Evolutionary conservation across 2,797 vertebrate genomes (phyloP).

Genomic region (Myiotriccus ornatus): DNA sequence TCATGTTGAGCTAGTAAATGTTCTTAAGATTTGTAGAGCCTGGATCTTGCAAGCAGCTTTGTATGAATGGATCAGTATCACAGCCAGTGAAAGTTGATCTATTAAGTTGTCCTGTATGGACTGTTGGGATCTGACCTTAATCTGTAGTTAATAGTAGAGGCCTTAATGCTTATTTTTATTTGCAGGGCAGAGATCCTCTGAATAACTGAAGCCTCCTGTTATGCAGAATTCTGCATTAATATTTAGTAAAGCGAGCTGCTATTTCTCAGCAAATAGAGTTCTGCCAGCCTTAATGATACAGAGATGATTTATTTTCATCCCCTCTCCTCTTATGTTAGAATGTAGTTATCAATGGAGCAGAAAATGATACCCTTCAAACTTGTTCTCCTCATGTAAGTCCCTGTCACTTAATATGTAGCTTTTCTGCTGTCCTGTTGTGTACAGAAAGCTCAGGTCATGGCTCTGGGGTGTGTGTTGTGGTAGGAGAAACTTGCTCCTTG

Average conservation of each 20-base stretch:
- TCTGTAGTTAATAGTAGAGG: conserved; percentile 20
- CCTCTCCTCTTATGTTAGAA: background rate
- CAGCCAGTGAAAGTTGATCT: rapidly evolving
- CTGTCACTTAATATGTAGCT: background rate
- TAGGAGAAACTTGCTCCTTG: background rate
- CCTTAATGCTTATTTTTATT: conserved; percentile 28
- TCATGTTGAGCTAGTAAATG: conserved; percentile 12
- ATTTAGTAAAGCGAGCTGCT: background rate
- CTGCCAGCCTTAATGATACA: background rate
- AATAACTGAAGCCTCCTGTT: background rate
- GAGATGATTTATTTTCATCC: background rate
- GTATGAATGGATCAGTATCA: background rate
- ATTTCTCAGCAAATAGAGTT: background rate
- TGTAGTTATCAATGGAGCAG: background rate
- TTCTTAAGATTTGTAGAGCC: background rate
- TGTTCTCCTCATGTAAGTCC: background rate
- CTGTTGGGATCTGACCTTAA: conserved; percentile 31
- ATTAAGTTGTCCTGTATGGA: background rate
- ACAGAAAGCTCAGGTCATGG: background rate
- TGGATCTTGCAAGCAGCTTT: conserved; percentile 18
- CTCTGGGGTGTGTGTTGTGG: background rate
- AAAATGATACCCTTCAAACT: background rate
- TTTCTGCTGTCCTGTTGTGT: background rate
- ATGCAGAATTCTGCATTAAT: background rate
- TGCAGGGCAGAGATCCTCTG: background rate